Conservation (phyloP, 2,888 invertebrate species). For the Anarsia innoxiella region DNA sequence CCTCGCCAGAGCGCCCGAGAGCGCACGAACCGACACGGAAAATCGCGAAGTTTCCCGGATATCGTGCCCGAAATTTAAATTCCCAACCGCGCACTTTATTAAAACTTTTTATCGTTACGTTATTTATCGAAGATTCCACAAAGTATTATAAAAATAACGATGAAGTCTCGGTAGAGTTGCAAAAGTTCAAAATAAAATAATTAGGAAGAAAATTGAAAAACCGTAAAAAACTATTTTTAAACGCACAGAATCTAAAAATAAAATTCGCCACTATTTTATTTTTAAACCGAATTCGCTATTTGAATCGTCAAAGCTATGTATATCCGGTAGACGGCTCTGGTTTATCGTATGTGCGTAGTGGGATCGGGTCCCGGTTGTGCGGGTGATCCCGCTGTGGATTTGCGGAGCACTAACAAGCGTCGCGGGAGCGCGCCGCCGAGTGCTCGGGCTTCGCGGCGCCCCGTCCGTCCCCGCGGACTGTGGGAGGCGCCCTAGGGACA, state of each 20-base stretch:
- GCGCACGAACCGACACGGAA: conserved; percentile 41
- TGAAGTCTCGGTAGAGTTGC: too few species aligned
- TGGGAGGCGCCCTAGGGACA: conserved; percentile 72
- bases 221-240: background rate
- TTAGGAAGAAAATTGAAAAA: background rate
- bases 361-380: conserved; percentile 70
- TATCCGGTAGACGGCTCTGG: conserved; percentile 62
- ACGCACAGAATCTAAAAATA: background rate
- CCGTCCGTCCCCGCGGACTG: conserved; percentile 72
- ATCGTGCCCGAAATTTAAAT: conserved; percentile 21
- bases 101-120: background rate
- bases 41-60: conserved; percentile 20
- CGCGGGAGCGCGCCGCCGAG: conserved; percentile 70
- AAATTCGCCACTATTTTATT: background rate
- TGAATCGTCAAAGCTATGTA: conserved; percentile 18
- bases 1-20: conserved; percentile 39
- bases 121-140: too few species aligned
- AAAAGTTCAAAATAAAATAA: background rate
- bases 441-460: conserved; percentile 71
- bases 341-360: conserved; percentile 67
- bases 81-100: conserved; percentile 5
- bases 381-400: conserved; percentile 75
- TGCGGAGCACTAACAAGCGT: conserved; percentile 74
- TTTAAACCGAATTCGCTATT: background rate
- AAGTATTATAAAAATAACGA: too few species aligned